Evolutionary conservation across 1,140 invertebrate genomes (phyloP), one percentile per base, ranked within the genome.

Genomic region (Rhagoletis pomonella): DNA sequence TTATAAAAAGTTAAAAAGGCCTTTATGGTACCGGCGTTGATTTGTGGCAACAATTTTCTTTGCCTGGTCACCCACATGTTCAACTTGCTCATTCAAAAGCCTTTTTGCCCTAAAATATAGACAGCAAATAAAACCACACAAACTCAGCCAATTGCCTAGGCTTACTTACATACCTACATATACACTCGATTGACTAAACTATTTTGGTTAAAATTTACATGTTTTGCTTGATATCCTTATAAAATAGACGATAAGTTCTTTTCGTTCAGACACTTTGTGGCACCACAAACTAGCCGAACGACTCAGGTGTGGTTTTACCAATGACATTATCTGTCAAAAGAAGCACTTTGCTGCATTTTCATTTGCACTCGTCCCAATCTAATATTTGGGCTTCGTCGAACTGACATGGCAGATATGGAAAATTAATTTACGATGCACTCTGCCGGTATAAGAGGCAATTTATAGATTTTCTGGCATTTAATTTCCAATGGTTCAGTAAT

Each of bases 391-490:
- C 60, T 14, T 14, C 60, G 12, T 62, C n/a, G 9, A 14, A 62
- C 4, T 14, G 17, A n/a, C 60, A 7, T n/a, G 17, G 60, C 7
- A 14, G 10, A 55, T 5, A 55, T 62, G n/a, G 60, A 62, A 62
- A 62, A 62, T 62, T 62, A 62, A 62, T 62, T 62, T 62, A n/a
- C 60, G 60, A 62, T 62, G 60, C n/a, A 14, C 60, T 62, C 60
- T 62, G 60, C 9, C 60, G 12, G 12, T 14, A 62, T 62, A 62
- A 62, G 60, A 62, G 60, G 60, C 60, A 62, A 62, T 62, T 62
- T 62, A 62, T 62, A 62, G 60, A 62, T 62, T 62, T 62, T 62
- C 12, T 62, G 60, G 12, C 60, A 62, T 62, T 62, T 62, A 62
- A 14, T 62, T 62, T 62, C 12, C 4, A 62, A 62, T 62, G 60